Percentiles rank a stretch among this genome's conserved stretches.
Conservation (phyloP, 2,113 vertebrate species). For the Misgurnus anguillicaudatus region DNA sequence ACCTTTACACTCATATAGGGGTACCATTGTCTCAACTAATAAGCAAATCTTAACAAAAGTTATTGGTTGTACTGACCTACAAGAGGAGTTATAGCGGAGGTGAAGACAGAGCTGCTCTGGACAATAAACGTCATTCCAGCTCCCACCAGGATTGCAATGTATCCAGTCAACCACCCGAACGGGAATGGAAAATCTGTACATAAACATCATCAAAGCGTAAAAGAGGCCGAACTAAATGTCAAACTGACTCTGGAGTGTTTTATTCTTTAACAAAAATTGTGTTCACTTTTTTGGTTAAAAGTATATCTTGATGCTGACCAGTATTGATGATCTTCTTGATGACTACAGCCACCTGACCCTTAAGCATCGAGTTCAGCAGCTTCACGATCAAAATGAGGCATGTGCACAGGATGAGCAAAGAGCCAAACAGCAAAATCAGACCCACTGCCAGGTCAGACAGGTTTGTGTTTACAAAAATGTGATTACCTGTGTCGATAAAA, state of each 20-base stretch:
- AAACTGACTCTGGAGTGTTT: neutral
- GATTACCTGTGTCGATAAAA: constrained; percentile 73
- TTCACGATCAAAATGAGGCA: constrained; percentile 91
- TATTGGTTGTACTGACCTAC: constrained; percentile 80
- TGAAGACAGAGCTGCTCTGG: constrained; percentile 98
- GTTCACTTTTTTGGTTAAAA: neutral
- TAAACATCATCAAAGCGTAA: neutral
- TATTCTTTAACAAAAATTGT: neutral
- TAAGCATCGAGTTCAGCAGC: constrained; percentile 89
- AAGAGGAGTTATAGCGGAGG: constrained; percentile 91
- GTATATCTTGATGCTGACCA: constrained; percentile 66
- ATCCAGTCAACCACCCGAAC: constrained; percentile 90
- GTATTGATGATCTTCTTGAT: constrained; percentile 95
- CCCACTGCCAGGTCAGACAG: constrained; percentile 84
- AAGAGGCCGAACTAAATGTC: neutral
- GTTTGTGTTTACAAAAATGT: constrained; percentile 76
- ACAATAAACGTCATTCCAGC: constrained; percentile 95
- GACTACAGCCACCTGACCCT: constrained; percentile 85
- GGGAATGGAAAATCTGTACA: constrained; percentile 90
- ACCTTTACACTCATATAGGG: neutral
- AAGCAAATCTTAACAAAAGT: neutral
- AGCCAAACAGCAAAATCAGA: constrained; percentile 82
- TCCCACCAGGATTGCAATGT: constrained; percentile 89
- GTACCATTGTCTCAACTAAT: neutral
- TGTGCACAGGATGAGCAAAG: constrained; percentile 84